These are phyloP conservation scores for Hypomesus transpacificus DNA, from an alignment of 2,113 vertebrate genomes.

Conservation along the genomic window DNA sequence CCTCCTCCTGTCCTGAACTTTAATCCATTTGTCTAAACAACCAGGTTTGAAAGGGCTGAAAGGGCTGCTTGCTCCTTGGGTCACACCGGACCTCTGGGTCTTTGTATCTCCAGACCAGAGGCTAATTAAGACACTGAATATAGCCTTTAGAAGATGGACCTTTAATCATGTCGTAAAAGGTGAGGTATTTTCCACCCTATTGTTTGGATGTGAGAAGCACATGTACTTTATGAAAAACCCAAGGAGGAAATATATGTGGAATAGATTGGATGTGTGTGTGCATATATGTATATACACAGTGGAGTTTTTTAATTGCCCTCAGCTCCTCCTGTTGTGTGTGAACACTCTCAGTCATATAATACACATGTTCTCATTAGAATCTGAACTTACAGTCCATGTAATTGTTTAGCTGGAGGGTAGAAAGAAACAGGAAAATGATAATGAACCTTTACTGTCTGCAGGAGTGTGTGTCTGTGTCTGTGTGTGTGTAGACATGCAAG, in stretches of 20 bases:
- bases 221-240: too few species aligned
- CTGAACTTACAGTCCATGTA: slow-evolving; percentile 3
- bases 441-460: not conserved
- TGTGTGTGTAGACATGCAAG: not conserved
- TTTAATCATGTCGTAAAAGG: slow-evolving; percentile 1
- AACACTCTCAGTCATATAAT: slow-evolving; percentile 1
- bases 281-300: not conserved
- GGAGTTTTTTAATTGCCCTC: slow-evolving; percentile 15
- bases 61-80: not conserved
- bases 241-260: too few species aligned
- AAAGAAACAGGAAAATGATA: slow-evolving; percentile 3
- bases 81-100: not conserved
- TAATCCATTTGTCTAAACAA: slow-evolving; percentile 18
- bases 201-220: not conserved
- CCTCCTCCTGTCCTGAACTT: slow-evolving; percentile 12
- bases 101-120: not conserved
- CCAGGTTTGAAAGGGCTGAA: slow-evolving; percentile 9
- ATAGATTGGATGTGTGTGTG: too few species aligned
- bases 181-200: not conserved
- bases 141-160: not conserved
- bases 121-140: not conserved
- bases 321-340: not conserved
- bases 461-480: not conserved
- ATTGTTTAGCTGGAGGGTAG: slow-evolving; percentile 2
- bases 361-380: not conserved